Base-by-base conservation (phyloP, 2,888 invertebrate genomes). In the Syrista parreyssii region DNA sequence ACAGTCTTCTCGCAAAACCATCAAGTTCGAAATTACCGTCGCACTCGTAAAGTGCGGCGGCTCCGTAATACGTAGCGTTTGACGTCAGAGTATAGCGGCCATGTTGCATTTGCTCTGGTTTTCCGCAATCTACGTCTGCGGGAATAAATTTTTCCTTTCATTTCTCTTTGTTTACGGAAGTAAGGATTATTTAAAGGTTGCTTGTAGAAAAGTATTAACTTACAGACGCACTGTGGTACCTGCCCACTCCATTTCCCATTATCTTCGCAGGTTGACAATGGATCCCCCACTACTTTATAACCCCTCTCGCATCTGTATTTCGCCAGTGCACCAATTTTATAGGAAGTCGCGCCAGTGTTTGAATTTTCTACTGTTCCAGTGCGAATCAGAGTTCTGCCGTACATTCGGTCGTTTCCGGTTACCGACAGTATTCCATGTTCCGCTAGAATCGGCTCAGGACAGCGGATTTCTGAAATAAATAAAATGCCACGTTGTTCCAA, bases 241-340 rank as follows among this genome's bases (percentile, higher is more conserved):
- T 94, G 93, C 0, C 97, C 97, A 87, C 96, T 97, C 97, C 97
- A 97, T 81, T 94, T 94, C 1, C 97, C 97, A 84, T 94, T 96
- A 83, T 97, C 97, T 87, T 96, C 96, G 89, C 97, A 97, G 0
- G 96, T 97, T 76, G 96, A 96, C 72, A 97, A 91, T 74, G 97
- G 96, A 88, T 96, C 96, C 0, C 97, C 98, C 1, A 96, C 92
- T 74, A 97, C 95, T 91, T 97, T 97, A 92, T 97, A 97, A 0
- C 98, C 98, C 78, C 97, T 92, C 88, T 97, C 97, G 88, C 98
- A 98, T 31, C 97, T 93, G 90, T 98, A 98, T 90, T 97, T 97
- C 1, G 96, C 96, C 31, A 97, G 92, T 0, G 97, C 96, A 0
- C 97, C 96, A 82, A 97, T 96, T 88, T 96, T 96, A 91, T 97